Evolutionary conservation across 2,888 invertebrate genomes (phyloP), one percentile per base, ranked within the genome.

Genomic region (Eudemis profundana): DNA sequence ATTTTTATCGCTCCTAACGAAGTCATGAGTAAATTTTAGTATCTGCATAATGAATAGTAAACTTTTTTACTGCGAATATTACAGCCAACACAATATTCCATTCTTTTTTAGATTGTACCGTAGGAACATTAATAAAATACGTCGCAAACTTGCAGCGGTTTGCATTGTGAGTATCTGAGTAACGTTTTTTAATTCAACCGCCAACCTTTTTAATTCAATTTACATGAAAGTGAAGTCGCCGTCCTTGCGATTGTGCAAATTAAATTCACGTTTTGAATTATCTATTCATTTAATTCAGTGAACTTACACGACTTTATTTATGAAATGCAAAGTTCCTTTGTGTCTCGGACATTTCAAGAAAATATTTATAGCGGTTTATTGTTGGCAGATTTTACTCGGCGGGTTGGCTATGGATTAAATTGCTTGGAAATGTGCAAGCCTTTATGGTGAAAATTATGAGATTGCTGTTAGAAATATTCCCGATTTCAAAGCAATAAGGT

Each of bases 261-360:
- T 38, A 17, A 38, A 17, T 50, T 40, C 23, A 4, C 15, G 33
- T 44, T 61, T 47, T 27, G 46, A 3, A 60, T 61, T 44, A 10
- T 23, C 36, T 10, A n/a, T 33, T 38, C 10, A n/a, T 15, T 53
- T 36, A 36, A 53, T 47, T 46, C 23, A 44, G 15, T 19, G 23
- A 5, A 15, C 40, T 29, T 21, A 40, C 19, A 23, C 40, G 15
- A 12, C 19, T 17, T 56, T 27, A 56, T 49, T 56, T 27, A 56
- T 49, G 47, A 38, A 54, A 29, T 49, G 56, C 27, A 29, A 12
- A 56, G 10, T 19, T 29, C 36, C 36, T 38, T 47, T 56, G 56
- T 63, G 40, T 38, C 46, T 33, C 4, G 5, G 38, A 47, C 36
- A 15, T 5, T 56, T 27, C 40, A 14, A 40, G 42, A 15, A 42